Base-by-base conservation (phyloP, 2,113 vertebrate genomes). In the Lycaon pictus region DNA sequence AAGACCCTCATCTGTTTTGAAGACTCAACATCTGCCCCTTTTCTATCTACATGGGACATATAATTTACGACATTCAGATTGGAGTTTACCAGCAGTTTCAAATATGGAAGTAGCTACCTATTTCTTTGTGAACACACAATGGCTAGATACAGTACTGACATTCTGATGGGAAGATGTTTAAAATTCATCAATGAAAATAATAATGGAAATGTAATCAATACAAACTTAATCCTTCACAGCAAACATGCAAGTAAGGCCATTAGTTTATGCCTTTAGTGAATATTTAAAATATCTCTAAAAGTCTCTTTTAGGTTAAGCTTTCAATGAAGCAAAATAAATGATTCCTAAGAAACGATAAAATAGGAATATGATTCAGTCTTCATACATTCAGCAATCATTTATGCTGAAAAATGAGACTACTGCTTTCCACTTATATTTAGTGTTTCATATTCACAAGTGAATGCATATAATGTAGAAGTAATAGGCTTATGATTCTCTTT, bases 401-500 rank as follows among this genome's bases (percentile, higher is more conserved):
- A 53, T 69, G 27, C 43, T 85, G 16, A 85, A 81, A 91, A 88
- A 35, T 88, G 3, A 87, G 15, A 63, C 2, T 88, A 58, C 0
- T 56, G 5, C 2, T 93, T 91, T 43, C 16, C 56, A 6, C 19
- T 77, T 82, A 17, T 37, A 76, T 48, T 90, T 62, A 96, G 51
- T 29, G 62, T 90, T 97, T 92, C 71, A 87, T 74, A 8, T 94
- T 96, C 72, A 90, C 79, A 84, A 32, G 7, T 25, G 48, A 88
- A 60, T 88, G 16, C 11, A 79, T n/a, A 83, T 25, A 35, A 71
- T 74, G 10, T 56, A 60, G 35, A 55, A 10, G 1, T 19, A 63
- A 63, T 96, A 12, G 80, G 20, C 12, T n/a, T 76, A 43, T 25
- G 55, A 56, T 19, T 69, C 79, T 83, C 88, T 87, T n/a, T 25